Evolutionary conservation across 30 jellyfish, hydroid and myxozoan species (phyloP), one percentile per base, ranked within the genome.

Genomic region (Hydractinia symbiolongicarpus): DNA sequence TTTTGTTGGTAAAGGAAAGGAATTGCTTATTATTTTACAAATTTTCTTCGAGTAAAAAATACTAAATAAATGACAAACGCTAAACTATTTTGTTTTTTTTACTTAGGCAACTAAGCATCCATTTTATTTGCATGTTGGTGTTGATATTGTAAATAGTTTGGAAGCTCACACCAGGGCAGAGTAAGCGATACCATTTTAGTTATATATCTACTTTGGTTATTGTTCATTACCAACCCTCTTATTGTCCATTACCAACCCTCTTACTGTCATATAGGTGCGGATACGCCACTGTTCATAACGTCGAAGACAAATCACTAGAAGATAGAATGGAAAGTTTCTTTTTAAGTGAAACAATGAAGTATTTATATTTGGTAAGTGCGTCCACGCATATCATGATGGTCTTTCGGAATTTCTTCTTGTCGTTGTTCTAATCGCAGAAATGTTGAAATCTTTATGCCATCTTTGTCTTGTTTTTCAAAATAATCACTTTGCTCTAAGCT

Each of bases 321-420:
- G 98, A 93, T 78, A 87, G 98, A 57, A 93, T 93, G 98, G 98
- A 93, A 61, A 93, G 98, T 57, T 93, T 93, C 83, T 93, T 93
- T 61, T 89, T 93, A 1, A 93, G 98, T 77, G 98, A 93, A 84
- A 93, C 98, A 8, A 83, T 95, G 78, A 93, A 93, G 77, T 93
- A 93, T 81, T 84, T 93, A 9, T 93, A 77, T 84, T 67, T 93
- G 90, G 97, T 90, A 57, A 76, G 97, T 55, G 7, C n/a, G 16
- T 6, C 72, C 13, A 50, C 4, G 0, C 19, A 8, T 67, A 20
- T 67, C 55, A 7, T 62, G 15, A 7, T 8, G 50, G 21, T 30
- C 4, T 21, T 53, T 40, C 53, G 15, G 6, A 14, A n/a, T n/a
- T 30, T 30, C 2, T 30, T 30, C 44, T 30, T 30, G 1, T 30